phyloP scores from a whole-genome alignment of 37 sponge, comb jelly and placozoan species.

The Lycopodina hypogea region DNA sequence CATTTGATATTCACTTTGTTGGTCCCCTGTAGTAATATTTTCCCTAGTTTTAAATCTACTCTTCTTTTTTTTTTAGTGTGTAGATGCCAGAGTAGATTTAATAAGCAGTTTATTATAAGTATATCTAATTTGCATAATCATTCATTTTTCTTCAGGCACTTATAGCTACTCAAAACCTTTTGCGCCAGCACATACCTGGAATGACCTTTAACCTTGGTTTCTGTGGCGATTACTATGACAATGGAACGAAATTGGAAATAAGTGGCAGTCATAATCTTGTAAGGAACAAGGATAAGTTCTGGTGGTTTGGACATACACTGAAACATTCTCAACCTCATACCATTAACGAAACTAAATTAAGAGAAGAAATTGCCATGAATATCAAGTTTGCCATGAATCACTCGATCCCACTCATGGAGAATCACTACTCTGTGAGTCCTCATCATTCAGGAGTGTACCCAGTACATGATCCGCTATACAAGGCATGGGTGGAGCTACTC shows the following conservation, averaged over 20 bases:
- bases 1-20: no score
- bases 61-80: no score
- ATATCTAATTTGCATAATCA: no score
- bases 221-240: conserved; percentile 46
- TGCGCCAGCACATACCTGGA: conserved; percentile 25
- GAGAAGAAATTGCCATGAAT: conserved; percentile 24
- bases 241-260: conserved; percentile 24
- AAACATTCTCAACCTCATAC: conserved; percentile 63
- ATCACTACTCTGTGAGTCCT: conserved; percentile 71
- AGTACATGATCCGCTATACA: conserved; percentile 67
- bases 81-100: no score
- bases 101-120: no score
- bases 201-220: conserved; percentile 82
- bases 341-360: conserved; percentile 4
- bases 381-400: conserved; percentile 57
- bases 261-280: conserved; percentile 2
- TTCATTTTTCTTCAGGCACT: conserved; percentile 34
- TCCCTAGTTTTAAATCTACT: no score
- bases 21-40: no score
- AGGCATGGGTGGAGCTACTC: conserved; percentile 71
- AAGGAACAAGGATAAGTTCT: conserved; percentile 28
- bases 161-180: conserved; percentile 18
- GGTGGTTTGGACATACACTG: conserved; percentile 86
- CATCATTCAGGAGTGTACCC: conserved; percentile 90
- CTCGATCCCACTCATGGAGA: conserved; percentile 10